phyloP scores from a whole-genome alignment of 2,888 invertebrate genomes.

The Listrodromus nycthemerus region DNA sequence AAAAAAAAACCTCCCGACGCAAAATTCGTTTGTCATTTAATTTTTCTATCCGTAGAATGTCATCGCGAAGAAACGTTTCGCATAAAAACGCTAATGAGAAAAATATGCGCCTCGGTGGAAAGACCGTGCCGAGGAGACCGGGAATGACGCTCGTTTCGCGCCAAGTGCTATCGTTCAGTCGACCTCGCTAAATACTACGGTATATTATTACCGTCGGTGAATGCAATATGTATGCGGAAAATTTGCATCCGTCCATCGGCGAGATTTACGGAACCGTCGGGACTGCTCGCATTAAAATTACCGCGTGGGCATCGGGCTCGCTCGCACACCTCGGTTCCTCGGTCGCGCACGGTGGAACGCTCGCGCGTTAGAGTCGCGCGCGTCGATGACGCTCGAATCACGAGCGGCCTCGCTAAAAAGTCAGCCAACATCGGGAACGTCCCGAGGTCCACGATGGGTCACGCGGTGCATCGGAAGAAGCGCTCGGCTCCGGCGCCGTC shows the following conservation, averaged over 20 bases:
- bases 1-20: too few species aligned
- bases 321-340: background rate
- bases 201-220: constrained; percentile 19
- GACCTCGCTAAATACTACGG: constrained; percentile 36
- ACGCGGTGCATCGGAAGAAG: constrained; percentile 10
- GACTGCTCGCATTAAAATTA: constrained; percentile 9
- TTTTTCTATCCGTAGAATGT: too few species aligned
- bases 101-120: background rate
- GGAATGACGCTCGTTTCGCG: constrained; percentile 3
- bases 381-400: constrained; percentile 15
- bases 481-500: constrained; percentile 2
- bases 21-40: too few species aligned
- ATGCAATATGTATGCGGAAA: constrained; percentile 24
- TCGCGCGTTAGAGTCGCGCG: background rate
- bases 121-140: background rate
- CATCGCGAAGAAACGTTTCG: background rate
- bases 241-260: constrained; percentile 37
- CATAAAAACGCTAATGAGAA: background rate
- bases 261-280: constrained; percentile 37
- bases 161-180: constrained; percentile 1
- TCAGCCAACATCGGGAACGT: constrained; percentile 19
- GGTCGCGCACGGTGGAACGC: constrained; percentile 16
- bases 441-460: constrained; percentile 16
- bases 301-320: background rate
- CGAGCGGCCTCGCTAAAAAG: constrained; percentile 43